Evolutionary conservation across 2,113 vertebrate genomes (phyloP), one percentile per base, ranked within the genome.

Genomic region (Piaya cayana): DNA sequence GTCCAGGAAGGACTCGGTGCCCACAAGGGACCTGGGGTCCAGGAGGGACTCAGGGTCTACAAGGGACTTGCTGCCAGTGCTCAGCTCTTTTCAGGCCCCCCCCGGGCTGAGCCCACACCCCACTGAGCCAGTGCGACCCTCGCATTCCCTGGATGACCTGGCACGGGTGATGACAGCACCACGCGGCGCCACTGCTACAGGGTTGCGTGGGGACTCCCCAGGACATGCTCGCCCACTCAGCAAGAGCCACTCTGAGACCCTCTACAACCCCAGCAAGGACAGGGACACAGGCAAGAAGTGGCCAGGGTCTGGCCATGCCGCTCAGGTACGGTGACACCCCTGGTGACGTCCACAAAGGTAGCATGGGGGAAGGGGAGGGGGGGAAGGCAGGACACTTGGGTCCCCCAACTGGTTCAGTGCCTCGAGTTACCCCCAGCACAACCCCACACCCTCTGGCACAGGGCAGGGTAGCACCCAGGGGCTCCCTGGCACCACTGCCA

Each of bases 221-320:
- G 92, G 92, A 70, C 91, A 81, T 8, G 6, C 95, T 30, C 95
- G 47, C 2, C 86, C 92, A 0, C 92, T 97, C 4, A 63, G 70
- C 27, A 96, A 96, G 81, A 96, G 96, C 58, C 95, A 92, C 56
- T 98, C 98, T 0, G 98, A 98, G 91, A 98, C 98, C 47, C 97
- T 99, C 92, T 98, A 98, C 7, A 93, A 98, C 90, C 96, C 98
- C 27, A 83, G 98, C 88, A 96, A 90, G 86, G 99, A 99, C 81
- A 82, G 97, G 11, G 79, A 95, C 30, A 74, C 83, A 34, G 94
- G 23, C 8, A 17, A 79, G 93, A 95, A 92, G 74, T 3, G 67
- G 50, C 53, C 15, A 0, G 37, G 64, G 12, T 16, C 76, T 3
- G 4, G 59, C 81, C 49, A 26, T 2, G 4, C 6, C 0, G 19